Evolutionary conservation across 2,888 invertebrate species (phyloP).

Genomic region (Coelopa pilipes): DNA sequence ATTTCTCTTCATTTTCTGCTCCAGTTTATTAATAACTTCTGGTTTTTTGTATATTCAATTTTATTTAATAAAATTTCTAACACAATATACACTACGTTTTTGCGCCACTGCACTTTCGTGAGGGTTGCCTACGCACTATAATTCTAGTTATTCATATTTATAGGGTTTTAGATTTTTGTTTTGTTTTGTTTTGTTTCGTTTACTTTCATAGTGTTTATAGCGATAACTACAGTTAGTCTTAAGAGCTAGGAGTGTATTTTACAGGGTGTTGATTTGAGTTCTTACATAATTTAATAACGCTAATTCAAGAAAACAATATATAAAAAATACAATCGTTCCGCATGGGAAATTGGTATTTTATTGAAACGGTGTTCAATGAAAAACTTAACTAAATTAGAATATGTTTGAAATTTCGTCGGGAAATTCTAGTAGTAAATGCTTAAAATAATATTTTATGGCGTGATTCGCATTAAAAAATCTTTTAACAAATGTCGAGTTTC

Average conservation of each 20-base stretch:
- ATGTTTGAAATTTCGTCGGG: background rate
- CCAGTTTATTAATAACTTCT: constrained; percentile 34
- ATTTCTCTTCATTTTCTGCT: constrained; percentile 11
- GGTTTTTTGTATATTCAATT: constrained; percentile 49
- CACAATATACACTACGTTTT: constrained; percentile 52
- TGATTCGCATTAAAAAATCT: background rate
- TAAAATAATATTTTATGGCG: constrained; percentile 8
- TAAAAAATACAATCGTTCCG: constrained; percentile 43
- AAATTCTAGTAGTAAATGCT: background rate
- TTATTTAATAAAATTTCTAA: constrained; percentile 65
- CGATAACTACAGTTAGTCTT: constrained; percentile 41
- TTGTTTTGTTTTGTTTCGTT: constrained; percentile 34
- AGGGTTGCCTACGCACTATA: constrained; percentile 27
- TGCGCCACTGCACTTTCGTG: constrained; percentile 5
- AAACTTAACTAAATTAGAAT: background rate
- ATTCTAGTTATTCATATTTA: constrained; percentile 45
- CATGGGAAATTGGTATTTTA: constrained; percentile 37
- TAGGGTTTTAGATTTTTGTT: constrained; percentile 25
- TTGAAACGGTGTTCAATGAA: background rate
- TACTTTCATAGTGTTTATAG: constrained; percentile 44
- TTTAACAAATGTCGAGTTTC: constrained; percentile 17
- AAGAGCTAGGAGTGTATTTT: constrained; percentile 49
- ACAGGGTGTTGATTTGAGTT: constrained; percentile 48
- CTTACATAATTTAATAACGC: constrained; percentile 25
- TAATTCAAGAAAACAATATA: constrained; percentile 29